Evolutionary conservation across 2,797 vertebrate species (phyloP).

Genomic region (Sebastes kiyomatsui): DNA sequence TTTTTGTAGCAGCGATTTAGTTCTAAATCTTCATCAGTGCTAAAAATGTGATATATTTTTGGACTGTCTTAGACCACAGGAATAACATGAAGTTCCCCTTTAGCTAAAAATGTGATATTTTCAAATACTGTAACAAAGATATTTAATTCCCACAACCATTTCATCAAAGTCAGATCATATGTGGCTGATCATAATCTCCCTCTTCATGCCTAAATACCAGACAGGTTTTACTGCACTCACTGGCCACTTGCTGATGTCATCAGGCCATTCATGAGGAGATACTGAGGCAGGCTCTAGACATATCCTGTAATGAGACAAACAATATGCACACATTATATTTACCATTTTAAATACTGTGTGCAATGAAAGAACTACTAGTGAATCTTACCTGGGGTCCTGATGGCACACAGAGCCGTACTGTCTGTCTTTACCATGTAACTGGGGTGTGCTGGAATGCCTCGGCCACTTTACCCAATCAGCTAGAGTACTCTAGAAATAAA

Average conservation of each 20-base stretch:
- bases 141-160: not conserved
- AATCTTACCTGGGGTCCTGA: slow-evolving; percentile 92
- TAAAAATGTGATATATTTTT: not conserved
- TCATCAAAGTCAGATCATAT: not conserved
- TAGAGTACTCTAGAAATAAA: slow-evolving; percentile 87
- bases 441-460: slow-evolving; percentile 86
- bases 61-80: too few relatives aligned
- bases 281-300: slow-evolving; percentile 96
- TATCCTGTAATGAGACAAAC: slow-evolving; percentile 79
- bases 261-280: slow-evolving; percentile 95
- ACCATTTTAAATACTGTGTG: not conserved
- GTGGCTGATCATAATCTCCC: not conserved
- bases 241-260: slow-evolving; percentile 99
- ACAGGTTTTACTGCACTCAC: slow-evolving; percentile 79
- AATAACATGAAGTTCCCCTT: too few relatives aligned
- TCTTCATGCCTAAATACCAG: not conserved
- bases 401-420: slow-evolving; percentile 94
- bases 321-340: not conserved
- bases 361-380: not conserved
- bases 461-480: slow-evolving; percentile 99
- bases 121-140: not conserved
- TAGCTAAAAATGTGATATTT: too few relatives aligned
- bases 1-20: not conserved
- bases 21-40: not conserved
- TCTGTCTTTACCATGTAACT: slow-evolving; percentile 84